phyloP scores from a whole-genome alignment of 92 coral and sea anemone genomes.

The Porites lobata region DNA sequence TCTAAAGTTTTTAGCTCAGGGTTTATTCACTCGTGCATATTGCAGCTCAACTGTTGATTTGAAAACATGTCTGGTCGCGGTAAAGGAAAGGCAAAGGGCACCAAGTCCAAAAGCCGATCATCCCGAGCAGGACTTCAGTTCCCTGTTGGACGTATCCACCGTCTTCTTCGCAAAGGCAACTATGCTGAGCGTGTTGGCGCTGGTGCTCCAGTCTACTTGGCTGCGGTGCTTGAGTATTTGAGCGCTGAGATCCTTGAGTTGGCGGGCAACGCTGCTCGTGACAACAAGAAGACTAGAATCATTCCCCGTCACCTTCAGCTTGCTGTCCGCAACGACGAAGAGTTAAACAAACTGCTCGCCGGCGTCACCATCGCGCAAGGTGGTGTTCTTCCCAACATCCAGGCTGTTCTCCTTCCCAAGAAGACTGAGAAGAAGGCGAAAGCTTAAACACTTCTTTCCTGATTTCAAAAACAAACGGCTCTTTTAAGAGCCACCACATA shows the following conservation, averaged over 20 bases:
- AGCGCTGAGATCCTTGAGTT: conserved; percentile 65
- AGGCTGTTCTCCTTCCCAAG: conserved; percentile 92
- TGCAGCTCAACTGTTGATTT: no score
- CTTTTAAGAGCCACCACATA: no score
- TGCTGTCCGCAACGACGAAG: conserved; percentile 78
- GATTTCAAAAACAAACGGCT: no score
- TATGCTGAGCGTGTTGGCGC: conserved; percentile 85
- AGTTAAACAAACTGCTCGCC: conserved; percentile 57
- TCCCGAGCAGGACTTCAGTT: conserved; percentile 91
- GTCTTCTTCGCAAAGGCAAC: conserved; percentile 76
- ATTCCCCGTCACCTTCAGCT: conserved; percentile 86
- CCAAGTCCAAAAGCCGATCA: conserved; percentile 86
- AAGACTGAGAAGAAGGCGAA: conserved; percentile 33
- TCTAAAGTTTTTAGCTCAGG: no score
- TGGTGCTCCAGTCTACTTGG: conserved; percentile 88
- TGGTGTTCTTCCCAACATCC: conserved; percentile 76
- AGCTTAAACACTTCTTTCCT: neutral
- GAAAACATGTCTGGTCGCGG: conserved; percentile 87
- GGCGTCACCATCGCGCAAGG: conserved; percentile 60
- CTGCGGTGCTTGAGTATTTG: conserved; percentile 53
- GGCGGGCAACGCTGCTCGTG: conserved; percentile 86
- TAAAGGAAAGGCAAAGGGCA: conserved; percentile 84
- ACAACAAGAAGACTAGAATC: conserved; percentile 85
- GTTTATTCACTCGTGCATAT: no score
- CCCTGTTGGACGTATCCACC: conserved; percentile 77